Evolutionary conservation across 2,888 invertebrate genomes (phyloP), one percentile per base, ranked within the genome.

Genomic region (Blastobasis lacticolella): DNA sequence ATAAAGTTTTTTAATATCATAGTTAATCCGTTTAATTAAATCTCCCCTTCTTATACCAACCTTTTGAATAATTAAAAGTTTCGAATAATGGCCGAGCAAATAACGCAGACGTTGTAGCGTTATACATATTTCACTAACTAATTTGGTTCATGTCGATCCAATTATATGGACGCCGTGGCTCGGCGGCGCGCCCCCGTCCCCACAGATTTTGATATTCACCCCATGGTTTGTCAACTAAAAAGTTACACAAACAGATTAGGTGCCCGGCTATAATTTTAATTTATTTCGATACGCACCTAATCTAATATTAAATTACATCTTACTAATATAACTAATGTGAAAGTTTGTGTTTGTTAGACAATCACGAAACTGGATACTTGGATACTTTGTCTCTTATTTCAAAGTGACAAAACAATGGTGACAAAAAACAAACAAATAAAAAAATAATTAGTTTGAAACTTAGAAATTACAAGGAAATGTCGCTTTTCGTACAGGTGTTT

Each of bases 41-140:
- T n/a, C 43, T 49, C 45, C 48, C 48, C 46, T 52, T 45, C 41
- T 42, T 46, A 23, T 38, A 38, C 49, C 48, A 37, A 52, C 45
- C 52, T 66, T 71, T 23, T 23, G 66, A 70, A 75, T 77, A 71
- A 74, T 76, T 72, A 76, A 73, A 68, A 65, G 65, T 63, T 48
- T 64, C 64, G 69, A 67, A 69, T 75, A 74, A 74, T 68, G 56
- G 61, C 57, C 58, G 46, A 52, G 56, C 64, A 63, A 70, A 71
- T 71, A 67, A 68, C 64, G 63, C 67, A 64, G 61, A 52, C 64
- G 67, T 62, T 68, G 71, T 76, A 76, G 75, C 64, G 64, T 62
- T 74, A 70, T 81, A 76, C 74, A 83, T 84, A 83, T 80, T 85
- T 81, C 61, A 82, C 71, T 57, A 69, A 71, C 78, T 81, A 82